Conservation (phyloP, 2,113 vertebrate species). For the Vicugna pacos region DNA sequence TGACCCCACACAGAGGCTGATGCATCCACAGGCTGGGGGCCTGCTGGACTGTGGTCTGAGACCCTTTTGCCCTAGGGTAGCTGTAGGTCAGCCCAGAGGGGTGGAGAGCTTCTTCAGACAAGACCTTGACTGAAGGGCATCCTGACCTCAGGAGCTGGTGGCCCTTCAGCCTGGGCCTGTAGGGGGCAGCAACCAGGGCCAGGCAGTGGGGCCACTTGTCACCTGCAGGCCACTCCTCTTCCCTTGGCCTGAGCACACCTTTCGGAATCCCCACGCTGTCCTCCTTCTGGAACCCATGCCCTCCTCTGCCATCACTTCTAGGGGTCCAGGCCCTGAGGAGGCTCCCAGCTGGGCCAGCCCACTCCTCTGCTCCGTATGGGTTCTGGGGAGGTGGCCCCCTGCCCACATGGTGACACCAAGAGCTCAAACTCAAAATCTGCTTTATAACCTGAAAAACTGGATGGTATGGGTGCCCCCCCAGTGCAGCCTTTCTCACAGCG, state of each 20-base stretch:
- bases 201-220: not conserved
- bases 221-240: not conserved
- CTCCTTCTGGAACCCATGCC: rapidly evolving
- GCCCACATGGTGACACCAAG: not conserved
- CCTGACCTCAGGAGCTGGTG: not conserved
- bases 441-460: not conserved
- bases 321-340: not conserved
- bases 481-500: not conserved
- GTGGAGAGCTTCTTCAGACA: too few relatives aligned
- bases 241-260: not conserved
- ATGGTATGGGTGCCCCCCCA: not conserved
- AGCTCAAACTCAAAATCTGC: not conserved
- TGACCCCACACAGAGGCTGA: not conserved
- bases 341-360: not conserved
- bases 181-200: not conserved
- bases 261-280: not conserved
- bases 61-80: not conserved
- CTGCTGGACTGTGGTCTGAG: not conserved
- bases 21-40: not conserved
- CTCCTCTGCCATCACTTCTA: not conserved
- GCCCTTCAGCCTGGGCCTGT: not conserved
- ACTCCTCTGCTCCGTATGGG: not conserved
- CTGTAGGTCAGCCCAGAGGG: not conserved
- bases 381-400: not conserved
- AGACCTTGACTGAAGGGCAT: not conserved